Base-by-base conservation (phyloP, 1,140 invertebrate species). In the Macrosteles quadrilineatus region DNA sequence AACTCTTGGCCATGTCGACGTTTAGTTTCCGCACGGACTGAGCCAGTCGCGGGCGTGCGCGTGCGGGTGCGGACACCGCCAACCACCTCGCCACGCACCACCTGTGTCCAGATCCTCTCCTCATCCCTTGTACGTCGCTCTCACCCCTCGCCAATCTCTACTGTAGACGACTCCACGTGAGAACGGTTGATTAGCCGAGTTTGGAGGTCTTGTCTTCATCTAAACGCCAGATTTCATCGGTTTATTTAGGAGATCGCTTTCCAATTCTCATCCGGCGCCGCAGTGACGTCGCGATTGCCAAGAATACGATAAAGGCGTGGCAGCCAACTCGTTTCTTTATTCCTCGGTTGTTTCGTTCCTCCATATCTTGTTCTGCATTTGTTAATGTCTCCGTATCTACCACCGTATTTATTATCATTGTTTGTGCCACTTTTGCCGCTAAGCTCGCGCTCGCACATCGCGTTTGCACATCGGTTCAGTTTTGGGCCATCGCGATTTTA, bases 281-380 rank as follows among this genome's bases (percentile, higher is more conserved):
- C 11, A 2, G 25, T 4, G 55, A 14, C 25, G 55, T 36, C 55
- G 23, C 9, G 55, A 59, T 59, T 59, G 55, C 55, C 55, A 59
- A 29, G 55, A 59, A 59, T 21, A 59, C 55, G 55, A 59, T 29
- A 29, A 29, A 59, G 55, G 55, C 55, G 55, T 59, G 47, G 36
- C 17, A 19, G n/a, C 4, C 55, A 25, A 59, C 55, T 59, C 23
- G 55, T 59, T 59, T 59, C 55, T 59, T 59, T 59, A 59, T 59
- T 50, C 23, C 55, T 27, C 11, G 47, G 21, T 23, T n/a, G 12
- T 14, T 27, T 29, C 55, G 21, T 23, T 59, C 25, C 55, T 29
- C 27, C 21, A 29, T 59, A 59, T 59, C 55, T 25, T 59, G 55
- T 27, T 29, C 55, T 27, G 55, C 23, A 27, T 59, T 59, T 27